Base-by-base conservation (phyloP, 2,797 vertebrate genomes). In the Centropyge bicolor region DNA sequence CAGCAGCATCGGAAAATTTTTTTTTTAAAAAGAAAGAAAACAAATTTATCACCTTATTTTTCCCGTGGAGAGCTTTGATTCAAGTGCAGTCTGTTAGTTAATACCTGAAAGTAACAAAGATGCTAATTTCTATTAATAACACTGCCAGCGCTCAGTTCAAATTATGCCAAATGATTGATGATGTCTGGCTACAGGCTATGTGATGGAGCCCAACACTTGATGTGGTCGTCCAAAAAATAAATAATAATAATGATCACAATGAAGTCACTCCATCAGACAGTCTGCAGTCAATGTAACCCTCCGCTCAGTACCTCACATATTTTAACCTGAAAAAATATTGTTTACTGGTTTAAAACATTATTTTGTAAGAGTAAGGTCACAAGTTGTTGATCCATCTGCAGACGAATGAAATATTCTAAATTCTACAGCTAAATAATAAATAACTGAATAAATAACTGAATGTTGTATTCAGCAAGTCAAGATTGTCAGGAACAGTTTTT, bases 81-180 rank as follows among this genome's bases (percentile, higher is more conserved):
- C 48, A 74, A 54, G 81, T 66, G 46, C 45, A 87, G 71, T 60
- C 36, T 52, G 52, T 63, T 40, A 68, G 70, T 72, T 74, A 79
- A 75, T 78, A 84, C 74, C 86, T 72, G 68, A 80, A 72, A 79
- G 70, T 65, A 82, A 66, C 68, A 91, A 76, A 83, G 75, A 87
- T 71, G 70, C 71, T 81, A 69, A 81, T 86, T 85, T 87, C 81
- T 89, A 88, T 86, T 88, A 88, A 88, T 88, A 88, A 83, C 74
- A 76, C 38, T 64, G 74, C 52, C 68, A 64, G 54, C 0, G n/a
- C 75, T 91, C 83, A 73, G 80, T 78, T 89, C 81, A 88, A 81
- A 83, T 90, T 78, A 83, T 36, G 61, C 59, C 38, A 60, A 74
- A 71, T 86, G 78, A 90, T 82, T 82, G 87, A 85, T 85, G 82